Percentiles rank a stretch among this genome's conserved stretches.
These are phyloP conservation scores for Emydocephalus ijimae DNA, from an alignment of 2,113 vertebrate genomes.

Conservation along the genomic window DNA sequence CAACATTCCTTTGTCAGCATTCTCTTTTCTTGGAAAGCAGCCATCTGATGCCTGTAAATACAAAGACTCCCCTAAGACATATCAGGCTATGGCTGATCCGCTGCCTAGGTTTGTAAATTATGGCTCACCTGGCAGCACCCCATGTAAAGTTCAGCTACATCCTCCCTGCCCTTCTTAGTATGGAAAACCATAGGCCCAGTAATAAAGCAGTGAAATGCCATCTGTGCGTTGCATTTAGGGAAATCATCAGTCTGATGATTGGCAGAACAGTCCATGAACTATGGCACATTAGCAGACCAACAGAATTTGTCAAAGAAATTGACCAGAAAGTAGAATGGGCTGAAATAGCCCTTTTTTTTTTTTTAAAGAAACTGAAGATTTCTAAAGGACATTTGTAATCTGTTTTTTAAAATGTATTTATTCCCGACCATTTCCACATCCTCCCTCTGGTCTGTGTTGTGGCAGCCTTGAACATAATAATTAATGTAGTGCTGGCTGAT, in stretches of 20 bases:
- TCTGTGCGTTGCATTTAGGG: background rate
- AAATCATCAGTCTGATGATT: background rate
- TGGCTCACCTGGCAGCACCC: background rate
- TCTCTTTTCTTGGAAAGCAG: background rate
- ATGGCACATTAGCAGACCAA: background rate
- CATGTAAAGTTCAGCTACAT: background rate
- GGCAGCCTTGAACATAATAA: background rate
- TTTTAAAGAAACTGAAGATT: background rate
- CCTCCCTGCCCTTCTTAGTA: background rate
- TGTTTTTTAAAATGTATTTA: background rate
- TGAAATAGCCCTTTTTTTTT: background rate
- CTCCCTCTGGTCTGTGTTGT: background rate
- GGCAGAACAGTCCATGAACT: background rate
- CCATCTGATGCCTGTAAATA: background rate
- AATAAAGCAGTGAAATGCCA: background rate
- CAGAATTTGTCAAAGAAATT: background rate
- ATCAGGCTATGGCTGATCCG: background rate
- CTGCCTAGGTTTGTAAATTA: background rate
- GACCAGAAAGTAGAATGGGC: background rate
- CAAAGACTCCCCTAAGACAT: background rate
- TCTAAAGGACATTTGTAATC: background rate
- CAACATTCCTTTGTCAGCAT: background rate
- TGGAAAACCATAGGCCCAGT: background rate
- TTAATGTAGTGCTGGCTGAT: background rate
- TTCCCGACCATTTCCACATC: background rate